Conservation (phyloP, 2,113 vertebrate genomes). For the Oplegnathus fasciatus region DNA sequence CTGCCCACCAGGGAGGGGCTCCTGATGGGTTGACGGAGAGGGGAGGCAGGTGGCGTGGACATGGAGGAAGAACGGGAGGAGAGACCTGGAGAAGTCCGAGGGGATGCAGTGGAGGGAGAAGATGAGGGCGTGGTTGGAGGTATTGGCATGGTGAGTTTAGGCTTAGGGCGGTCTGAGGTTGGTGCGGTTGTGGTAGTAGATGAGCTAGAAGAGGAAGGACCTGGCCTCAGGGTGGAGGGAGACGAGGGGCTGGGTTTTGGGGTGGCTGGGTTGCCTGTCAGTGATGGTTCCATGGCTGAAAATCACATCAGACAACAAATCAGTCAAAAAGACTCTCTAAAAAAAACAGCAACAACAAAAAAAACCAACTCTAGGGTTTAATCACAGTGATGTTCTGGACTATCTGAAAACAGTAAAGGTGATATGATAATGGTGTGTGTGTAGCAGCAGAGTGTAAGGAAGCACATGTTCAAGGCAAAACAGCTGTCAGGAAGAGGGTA, state of each 20-base stretch:
- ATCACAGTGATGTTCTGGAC: neutral
- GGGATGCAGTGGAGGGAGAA: constrained; percentile 48
- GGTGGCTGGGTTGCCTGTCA: constrained; percentile 24
- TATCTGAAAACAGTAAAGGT: neutral
- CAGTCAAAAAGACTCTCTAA: neutral
- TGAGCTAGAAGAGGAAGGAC: constrained; percentile 37
- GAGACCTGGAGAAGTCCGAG: constrained; percentile 35
- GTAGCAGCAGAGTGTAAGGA: neutral
- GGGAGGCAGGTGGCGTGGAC: constrained; percentile 55
- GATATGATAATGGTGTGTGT: neutral
- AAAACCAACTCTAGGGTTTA: neutral
- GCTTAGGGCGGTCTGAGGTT: constrained; percentile 30
- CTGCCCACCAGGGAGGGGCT: constrained; percentile 74
- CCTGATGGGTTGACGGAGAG: constrained; percentile 64
- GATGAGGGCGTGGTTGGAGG: constrained; percentile 46
- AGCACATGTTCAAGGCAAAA: neutral
- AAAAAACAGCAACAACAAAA: no score
- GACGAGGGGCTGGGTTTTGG: constrained; percentile 40
- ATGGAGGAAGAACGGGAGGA: constrained; percentile 66
- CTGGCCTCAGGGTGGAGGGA: constrained; percentile 39
- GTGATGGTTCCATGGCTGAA: constrained; percentile 76
- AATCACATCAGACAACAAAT: constrained; percentile 15
- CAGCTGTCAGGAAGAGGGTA: neutral
- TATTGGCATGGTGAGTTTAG: constrained; percentile 57
- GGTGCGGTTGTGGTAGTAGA: constrained; percentile 29